A percentile compares a stretch with the other conserved stretches of the same genome.
phyloP scores from a whole-genome alignment of 2,797 vertebrate species.

The Sarcoramphus papa region DNA sequence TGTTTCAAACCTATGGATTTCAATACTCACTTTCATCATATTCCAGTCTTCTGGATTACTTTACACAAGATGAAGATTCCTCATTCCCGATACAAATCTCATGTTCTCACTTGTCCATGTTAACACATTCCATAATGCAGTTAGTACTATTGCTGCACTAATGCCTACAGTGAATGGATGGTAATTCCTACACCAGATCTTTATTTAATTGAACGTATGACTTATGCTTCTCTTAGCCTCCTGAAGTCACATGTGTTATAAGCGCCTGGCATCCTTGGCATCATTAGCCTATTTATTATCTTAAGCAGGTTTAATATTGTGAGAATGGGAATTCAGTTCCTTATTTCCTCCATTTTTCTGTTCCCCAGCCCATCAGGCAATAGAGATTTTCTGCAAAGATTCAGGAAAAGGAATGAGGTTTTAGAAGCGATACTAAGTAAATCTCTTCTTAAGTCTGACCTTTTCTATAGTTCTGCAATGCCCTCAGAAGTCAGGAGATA shows the following conservation, averaged over 20 bases:
- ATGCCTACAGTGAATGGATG: not conserved
- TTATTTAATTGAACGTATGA: not conserved
- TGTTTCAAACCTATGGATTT: not conserved
- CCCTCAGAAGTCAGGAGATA: not conserved
- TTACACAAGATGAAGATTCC: not conserved
- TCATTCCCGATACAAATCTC: not conserved
- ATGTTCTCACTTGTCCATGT: not conserved
- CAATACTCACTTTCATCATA: not conserved
- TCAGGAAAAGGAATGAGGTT: not conserved
- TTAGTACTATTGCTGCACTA: not conserved
- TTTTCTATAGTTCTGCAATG: not conserved
- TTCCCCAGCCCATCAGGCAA: not conserved
- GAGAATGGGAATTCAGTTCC: not conserved
- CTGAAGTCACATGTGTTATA: not conserved
- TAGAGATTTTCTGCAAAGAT: not conserved
- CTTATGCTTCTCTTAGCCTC: not conserved
- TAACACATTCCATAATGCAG: not conserved
- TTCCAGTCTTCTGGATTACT: not conserved
- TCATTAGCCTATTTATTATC: not conserved
- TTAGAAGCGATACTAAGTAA: not conserved
- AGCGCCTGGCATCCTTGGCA: not conserved
- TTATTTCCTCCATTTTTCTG: not conserved
- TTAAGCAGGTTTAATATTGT: not conserved
- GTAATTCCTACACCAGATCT: not conserved
- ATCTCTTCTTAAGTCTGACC: not conserved